phyloP scores from a whole-genome alignment of 1,140 invertebrate species.

The Monomorium pharaonis region DNA sequence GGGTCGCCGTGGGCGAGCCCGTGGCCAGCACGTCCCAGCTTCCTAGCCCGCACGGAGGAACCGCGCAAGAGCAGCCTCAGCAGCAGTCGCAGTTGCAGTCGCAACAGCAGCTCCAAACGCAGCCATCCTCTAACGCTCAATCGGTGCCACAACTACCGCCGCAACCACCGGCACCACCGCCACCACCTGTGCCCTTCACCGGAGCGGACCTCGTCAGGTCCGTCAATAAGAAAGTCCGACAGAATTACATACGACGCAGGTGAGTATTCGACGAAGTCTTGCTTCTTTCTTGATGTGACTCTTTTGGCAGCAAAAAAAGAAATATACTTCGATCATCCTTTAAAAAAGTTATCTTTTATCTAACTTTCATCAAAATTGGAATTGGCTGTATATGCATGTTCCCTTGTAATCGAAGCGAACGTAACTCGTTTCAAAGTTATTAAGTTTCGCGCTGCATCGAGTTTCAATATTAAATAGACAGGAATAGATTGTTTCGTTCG shows the following conservation, averaged over 20 bases:
- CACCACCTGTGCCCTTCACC: slow-evolving; percentile 86
- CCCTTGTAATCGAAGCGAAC: background rate
- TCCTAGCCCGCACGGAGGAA: slow-evolving; percentile 90
- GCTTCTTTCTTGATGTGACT: background rate
- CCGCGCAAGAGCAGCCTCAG: slow-evolving; percentile 78
- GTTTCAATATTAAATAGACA: background rate
- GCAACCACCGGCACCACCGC: slow-evolving; percentile 84
- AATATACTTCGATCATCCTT: no score
- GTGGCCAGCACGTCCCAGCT: slow-evolving; percentile 89
- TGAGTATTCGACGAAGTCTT: slow-evolving; percentile 33
- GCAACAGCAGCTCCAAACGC: slow-evolving; percentile 34
- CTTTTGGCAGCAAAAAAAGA: background rate
- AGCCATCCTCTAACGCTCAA: slow-evolving; percentile 44
- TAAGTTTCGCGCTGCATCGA: background rate
- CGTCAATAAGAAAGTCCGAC: slow-evolving; percentile 92
- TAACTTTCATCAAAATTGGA: background rate
- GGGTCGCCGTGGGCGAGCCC: slow-evolving; percentile 92
- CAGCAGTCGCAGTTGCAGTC: background rate
- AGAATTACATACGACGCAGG: slow-evolving; percentile 82
- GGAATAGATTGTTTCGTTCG: background rate
- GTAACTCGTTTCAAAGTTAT: background rate
- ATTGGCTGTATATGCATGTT: background rate
- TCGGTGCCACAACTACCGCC: slow-evolving; percentile 77
- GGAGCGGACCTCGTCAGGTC: slow-evolving; percentile 91
- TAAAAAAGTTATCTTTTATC: background rate